Percentiles rank a stretch among this genome's conserved stretches.
These are phyloP conservation scores for Catotricha subobsoleta DNA, from an alignment of 2,888 invertebrate species.

Conservation along the genomic window DNA sequence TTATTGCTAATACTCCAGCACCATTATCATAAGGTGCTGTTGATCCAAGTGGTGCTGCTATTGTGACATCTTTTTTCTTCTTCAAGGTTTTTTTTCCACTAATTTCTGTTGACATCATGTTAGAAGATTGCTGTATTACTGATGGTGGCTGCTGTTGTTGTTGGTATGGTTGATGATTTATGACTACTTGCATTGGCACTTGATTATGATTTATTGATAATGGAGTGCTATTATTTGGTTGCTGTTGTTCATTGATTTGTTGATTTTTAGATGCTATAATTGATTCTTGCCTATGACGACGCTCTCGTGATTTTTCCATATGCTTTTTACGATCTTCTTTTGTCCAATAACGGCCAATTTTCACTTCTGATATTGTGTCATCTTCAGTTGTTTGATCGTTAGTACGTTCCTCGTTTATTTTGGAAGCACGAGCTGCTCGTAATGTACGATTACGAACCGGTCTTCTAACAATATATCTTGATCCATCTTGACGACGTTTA, in stretches of 20 bases:
- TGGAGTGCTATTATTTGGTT: too few species aligned
- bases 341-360: constrained; percentile 57
- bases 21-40: background rate
- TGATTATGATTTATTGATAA: too few species aligned
- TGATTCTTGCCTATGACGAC: constrained; percentile 22
- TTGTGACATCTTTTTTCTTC: constrained; percentile 9
- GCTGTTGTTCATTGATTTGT: constrained; percentile 11
- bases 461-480: constrained; percentile 54
- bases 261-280: constrained; percentile 22
- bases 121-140: background rate
- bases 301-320: constrained; percentile 47
- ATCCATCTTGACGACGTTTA: constrained; percentile 56
- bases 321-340: constrained; percentile 58
- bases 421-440: constrained; percentile 47
- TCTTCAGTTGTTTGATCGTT: constrained; percentile 46
- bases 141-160: constrained; percentile 15
- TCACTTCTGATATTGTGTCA: constrained; percentile 58
- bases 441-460: constrained; percentile 47
- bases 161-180: too few species aligned
- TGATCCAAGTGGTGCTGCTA: constrained; percentile 13
- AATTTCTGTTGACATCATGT: background rate
- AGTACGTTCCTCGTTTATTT: constrained; percentile 47
- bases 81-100: constrained; percentile 1
- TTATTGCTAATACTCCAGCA: background rate
- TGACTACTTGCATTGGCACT: too few species aligned